Percentiles rank a stretch among this genome's conserved stretches.
Conservation (phyloP, 2,888 invertebrate genomes). For the Sthenelais limicola region DNA sequence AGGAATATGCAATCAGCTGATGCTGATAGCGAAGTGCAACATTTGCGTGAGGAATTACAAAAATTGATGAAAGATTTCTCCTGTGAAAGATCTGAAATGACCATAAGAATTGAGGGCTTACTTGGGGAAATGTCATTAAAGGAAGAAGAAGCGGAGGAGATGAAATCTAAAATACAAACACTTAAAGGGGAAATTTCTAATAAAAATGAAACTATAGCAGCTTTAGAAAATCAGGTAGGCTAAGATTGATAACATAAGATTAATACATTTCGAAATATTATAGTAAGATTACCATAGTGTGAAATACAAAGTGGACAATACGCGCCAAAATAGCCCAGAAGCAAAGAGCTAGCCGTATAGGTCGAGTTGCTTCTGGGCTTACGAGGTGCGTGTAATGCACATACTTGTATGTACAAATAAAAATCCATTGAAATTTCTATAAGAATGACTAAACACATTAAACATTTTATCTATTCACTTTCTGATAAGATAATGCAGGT, state of each 20-base stretch:
- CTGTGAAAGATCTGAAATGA: slow-evolving; percentile 58
- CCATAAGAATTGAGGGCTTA: slow-evolving; percentile 64
- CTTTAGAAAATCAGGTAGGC: slow-evolving; percentile 60
- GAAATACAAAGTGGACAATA: too few relatives aligned
- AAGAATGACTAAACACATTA: too few relatives aligned
- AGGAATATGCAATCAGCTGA: slow-evolving; percentile 56
- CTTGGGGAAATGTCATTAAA: slow-evolving; percentile 60
- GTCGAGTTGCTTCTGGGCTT: too few relatives aligned
- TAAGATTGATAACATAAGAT: not conserved
- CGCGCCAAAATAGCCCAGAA: too few relatives aligned
- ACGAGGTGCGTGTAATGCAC: too few relatives aligned
- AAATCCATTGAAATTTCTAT: too few relatives aligned
- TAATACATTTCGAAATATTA: too few relatives aligned
- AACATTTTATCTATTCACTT: too few relatives aligned
- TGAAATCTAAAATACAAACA: slow-evolving; percentile 55
- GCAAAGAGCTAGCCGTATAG: too few relatives aligned
- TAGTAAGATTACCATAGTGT: too few relatives aligned
- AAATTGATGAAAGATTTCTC: slow-evolving; percentile 64
- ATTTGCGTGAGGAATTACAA: slow-evolving; percentile 61
- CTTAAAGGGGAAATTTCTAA: slow-evolving; percentile 53
- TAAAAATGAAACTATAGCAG: slow-evolving; percentile 54
- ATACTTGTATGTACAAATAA: too few relatives aligned
- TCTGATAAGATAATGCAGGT: too few relatives aligned
- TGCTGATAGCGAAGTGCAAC: slow-evolving; percentile 55
- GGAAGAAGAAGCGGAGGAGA: slow-evolving; percentile 62